Base-by-base conservation (phyloP, 2,797 vertebrate genomes). In the Sphaeramia orbicularis region DNA sequence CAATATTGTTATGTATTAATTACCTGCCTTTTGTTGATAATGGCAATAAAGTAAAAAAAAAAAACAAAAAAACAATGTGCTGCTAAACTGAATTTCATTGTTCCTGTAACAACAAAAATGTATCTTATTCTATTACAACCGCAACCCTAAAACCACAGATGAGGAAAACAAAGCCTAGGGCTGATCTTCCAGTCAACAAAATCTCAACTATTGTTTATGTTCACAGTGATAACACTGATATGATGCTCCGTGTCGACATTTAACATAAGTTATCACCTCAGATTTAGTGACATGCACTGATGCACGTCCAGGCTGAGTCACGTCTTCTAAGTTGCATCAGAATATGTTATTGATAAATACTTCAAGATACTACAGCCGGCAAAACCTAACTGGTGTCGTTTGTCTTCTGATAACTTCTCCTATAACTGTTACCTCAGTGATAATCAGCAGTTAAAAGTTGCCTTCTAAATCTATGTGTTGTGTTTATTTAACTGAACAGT, bases 401-500 rank as follows among this genome's bases (percentile, higher is more conserved):
- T 59, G n/a, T 63, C 50, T 4, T 15, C 27, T 36, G 40, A 81
- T 76, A 44, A 41, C 36, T 49, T 54, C 18, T 53, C 4, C 8
- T 32, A 1, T n/a, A 11, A 5, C 1, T 49, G 13, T 38, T 24
- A 37, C 8, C 18, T 49, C 8, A 65, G 11, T 49, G 50, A 78
- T 61, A 69, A 78, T 76, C 62, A 67, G 43, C 27, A 35, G 16
- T 32, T 55, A 0, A 35, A 30, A 36, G n/a, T 11, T 6, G 2
- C 11, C 14, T 10, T 7, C 19, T 41, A 13, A 27, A 51, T 45
- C 45, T 49, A 24, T 11, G 24, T 8, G 18, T 71, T 11, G 14
- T 65, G 56, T 66, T 54, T 27, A 42, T n/a, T n/a, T n/a, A n/a
- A n/a, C 63, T 16, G 42, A 66, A 16, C 53, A 61, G 30, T 63